phyloP scores from a whole-genome alignment of 2,113 vertebrate species.

The Eulemur rufifrons region DNA sequence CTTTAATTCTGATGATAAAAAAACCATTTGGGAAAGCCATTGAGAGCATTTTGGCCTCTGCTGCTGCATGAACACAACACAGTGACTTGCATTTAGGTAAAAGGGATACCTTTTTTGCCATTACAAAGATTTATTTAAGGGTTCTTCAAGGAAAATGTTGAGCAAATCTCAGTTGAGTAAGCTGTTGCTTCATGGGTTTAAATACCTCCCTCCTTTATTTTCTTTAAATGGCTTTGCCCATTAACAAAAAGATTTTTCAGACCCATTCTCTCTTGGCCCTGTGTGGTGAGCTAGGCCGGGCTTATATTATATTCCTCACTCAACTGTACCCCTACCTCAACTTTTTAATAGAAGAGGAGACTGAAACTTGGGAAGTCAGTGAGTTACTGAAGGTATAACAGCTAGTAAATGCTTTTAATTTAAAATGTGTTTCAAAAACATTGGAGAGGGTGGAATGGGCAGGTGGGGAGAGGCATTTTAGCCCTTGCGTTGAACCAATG shows the following conservation, averaged over 20 bases:
- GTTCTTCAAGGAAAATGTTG: slow-evolving; percentile 23
- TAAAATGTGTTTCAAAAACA: slow-evolving; percentile 64
- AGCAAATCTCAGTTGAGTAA: slow-evolving; percentile 45
- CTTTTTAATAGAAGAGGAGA: slow-evolving; percentile 60
- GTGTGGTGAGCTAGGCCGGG: background rate
- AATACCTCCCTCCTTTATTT: background rate
- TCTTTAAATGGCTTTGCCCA: slow-evolving; percentile 36
- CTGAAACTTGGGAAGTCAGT: slow-evolving; percentile 24
- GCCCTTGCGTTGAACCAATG: background rate
- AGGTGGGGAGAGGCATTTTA: background rate
- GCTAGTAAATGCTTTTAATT: slow-evolving; percentile 81
- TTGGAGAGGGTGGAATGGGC: background rate
- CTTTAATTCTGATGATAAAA: slow-evolving; percentile 57
- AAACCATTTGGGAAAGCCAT: slow-evolving; percentile 59
- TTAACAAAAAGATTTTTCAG: slow-evolving; percentile 57
- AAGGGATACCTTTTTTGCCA: slow-evolving; percentile 21
- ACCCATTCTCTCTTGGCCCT: background rate
- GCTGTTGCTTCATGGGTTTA: slow-evolving; percentile 18
- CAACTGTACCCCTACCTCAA: background rate
- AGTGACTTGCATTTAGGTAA: slow-evolving; percentile 63
- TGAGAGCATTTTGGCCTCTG: slow-evolving; percentile 54
- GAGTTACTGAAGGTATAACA: slow-evolving; percentile 5
- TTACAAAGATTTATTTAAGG: slow-evolving; percentile 71
- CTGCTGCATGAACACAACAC: slow-evolving; percentile 49
- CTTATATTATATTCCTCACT: background rate